Evolutionary conservation across 2,888 invertebrate genomes (phyloP), one percentile per base, ranked within the genome.

Genomic region (Lamellibrachia satsuma): DNA sequence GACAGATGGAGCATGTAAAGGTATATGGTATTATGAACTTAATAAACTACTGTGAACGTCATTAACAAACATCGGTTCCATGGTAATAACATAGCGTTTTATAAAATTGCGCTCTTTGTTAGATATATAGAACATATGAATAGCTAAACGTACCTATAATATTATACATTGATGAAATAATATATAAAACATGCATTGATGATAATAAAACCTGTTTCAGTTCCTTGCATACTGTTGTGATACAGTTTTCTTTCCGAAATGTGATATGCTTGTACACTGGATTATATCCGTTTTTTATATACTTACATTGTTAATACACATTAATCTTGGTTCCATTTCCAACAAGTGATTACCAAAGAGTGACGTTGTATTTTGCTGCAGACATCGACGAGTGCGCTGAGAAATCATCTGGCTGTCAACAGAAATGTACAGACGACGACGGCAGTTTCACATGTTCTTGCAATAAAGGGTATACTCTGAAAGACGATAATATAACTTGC

Each of bases 351-450:
- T 57, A 11, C 15, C 15, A 57, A 57, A 75, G 6, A 22, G 75
- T 75, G 22, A 75, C 22, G 6, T 75, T 7, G 27, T 4, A n/a
- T 90, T 91, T 2, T 52, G 6, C 52, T 52, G 9, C 91, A 91
- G 91, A 91, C 27, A 52, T 91, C 52, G 55, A 91, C 27, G 91
- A 91, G 27, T 91, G 91, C 52, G 52, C n/a, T 9, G 57, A 57
- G 52, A 91, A 91, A 39, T 57, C 91, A 11, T 91, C 55, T 91
- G 52, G 57, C 52, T 55, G 57, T 52, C 3, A 57, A 15, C 55
- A 52, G 27, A 91, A 51, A 6, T 91, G 91, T 57, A 15, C 52
- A 9, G 51, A 91, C 52, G 11, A 52, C 57, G 39, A 55, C 8
- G 55, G 55, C 11, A 55, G 27, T 55, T 91, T 55, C 57, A 91